Base-by-base conservation (phyloP, 2,113 vertebrate species). In the Cavia aperea region DNA sequence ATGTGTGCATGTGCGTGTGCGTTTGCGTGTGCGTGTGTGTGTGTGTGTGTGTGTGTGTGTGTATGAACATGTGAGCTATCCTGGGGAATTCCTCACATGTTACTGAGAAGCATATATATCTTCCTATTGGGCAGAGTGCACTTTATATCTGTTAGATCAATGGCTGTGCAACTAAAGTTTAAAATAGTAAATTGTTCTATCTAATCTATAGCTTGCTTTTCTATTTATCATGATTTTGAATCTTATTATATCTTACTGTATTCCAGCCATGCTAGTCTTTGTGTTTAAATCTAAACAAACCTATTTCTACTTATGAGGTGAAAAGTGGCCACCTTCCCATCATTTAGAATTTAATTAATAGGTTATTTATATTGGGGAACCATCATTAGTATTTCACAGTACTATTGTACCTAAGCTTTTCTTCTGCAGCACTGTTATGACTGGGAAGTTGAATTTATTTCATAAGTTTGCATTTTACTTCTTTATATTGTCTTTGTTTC, bases 311-410 rank as follows among this genome's bases (percentile, higher is more conserved):
- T 56, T 43, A 56, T 13, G 18, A 63, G 10, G 14, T 77, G 33
- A 70, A 62, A 9, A 12, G 21, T 33, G 19, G 18, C 24, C 5
- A 39, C 49, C 19, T 82, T 51, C 33, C 15, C 33, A 36, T 43
- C 63, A 68, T 51, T 87, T 58, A 81, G 19, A 14, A 36, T 54
- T 70, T 19, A 56, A 13, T 36, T 86, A 24, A 81, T 58, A 23
- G 23, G 7, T 11, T 10, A 2, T 12, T 51, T 85, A 81, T 2
- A 1, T 11, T 21, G 10, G 10, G 4, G 58, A 3, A 4, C 7
- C 3, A 39, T 75, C 2, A 19, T 65, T 46, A 13, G 10, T 49
- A 24, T 68, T 65, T 65, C 18, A 15, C 4, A 66, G 49, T 16
- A 16, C 15, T 29, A 36, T 5, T 54, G 23, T 1, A 49, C 18